phyloP scores from a whole-genome alignment of 2,888 invertebrate species.

The Microdon myrmicae region DNA sequence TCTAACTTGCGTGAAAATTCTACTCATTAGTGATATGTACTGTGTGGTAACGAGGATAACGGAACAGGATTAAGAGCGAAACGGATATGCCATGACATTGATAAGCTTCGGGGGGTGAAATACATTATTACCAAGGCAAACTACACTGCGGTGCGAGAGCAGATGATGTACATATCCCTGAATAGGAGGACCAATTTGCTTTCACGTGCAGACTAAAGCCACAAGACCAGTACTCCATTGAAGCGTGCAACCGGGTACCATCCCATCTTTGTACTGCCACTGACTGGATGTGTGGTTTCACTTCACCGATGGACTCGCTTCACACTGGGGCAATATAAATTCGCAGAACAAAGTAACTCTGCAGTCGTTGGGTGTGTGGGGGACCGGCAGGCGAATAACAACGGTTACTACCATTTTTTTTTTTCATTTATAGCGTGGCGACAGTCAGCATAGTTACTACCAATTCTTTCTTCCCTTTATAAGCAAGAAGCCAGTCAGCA shows the following conservation, averaged over 20 bases:
- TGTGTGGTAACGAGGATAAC: constrained; percentile 3
- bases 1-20: constrained; percentile 26
- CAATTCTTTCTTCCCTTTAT: no score
- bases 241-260: constrained; percentile 35
- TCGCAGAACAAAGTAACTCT: constrained; percentile 10
- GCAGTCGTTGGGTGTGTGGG: no score
- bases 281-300: background rate
- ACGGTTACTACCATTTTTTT: no score
- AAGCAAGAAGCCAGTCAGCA: no score
- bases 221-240: constrained; percentile 39
- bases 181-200: constrained; percentile 43
- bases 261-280: constrained; percentile 22
- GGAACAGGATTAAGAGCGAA: background rate
- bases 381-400: no score
- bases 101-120: constrained; percentile 25
- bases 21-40: constrained; percentile 34
- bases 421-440: no score
- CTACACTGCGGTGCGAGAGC: constrained; percentile 22
- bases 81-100: constrained; percentile 18
- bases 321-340: constrained; percentile 10
- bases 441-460: no score
- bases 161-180: constrained; percentile 7
- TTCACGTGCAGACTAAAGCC: constrained; percentile 33
- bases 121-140: constrained; percentile 39
- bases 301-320: constrained; percentile 17